Evolutionary conservation across 35 echinoderm and acorn worm genomes (phyloP), one percentile per base, ranked within the genome.

Genomic region (Nesometra sesokonis): DNA sequence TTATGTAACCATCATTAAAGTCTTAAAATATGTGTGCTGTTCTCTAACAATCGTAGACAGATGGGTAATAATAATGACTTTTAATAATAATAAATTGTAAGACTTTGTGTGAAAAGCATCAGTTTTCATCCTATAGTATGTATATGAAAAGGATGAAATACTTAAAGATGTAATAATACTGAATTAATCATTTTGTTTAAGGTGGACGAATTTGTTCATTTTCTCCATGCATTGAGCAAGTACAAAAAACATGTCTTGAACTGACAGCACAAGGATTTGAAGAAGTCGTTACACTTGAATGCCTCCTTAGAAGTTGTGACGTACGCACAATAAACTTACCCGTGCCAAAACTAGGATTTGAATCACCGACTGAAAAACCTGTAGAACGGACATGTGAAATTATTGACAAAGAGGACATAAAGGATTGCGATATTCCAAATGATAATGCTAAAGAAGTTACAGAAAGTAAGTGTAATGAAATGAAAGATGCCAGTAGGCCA

Each of bases 171-270:
- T n/a, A n/a, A n/a, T n/a, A 43, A 4, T 43, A 43, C 38, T 43
- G 38, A 7, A 43, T 15, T 43, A 43, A 43, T 43, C 4, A 7
- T 43, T 43, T 43, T 43, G 4, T 43, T 43, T 43, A 43, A 94
- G 96, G 96, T 81, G 96, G 96, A 5, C 89, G 93, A 80, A 92
- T 99, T 38, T 99, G 96, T 46, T 94, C 96, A 29, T 99, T 99
- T 43, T 99, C 96, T 43, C 96, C 96, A 40, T 99, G 96, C 85
- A 99, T 99, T 90, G 96, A 99, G 78, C 96, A 99, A 82, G 96
- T 92, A 13, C 96, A 99, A 80, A 83, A 84, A 34, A 93, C 88
- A 31, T 94, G 96, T 34, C 21, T 90, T 29, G 85, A 86, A 76
- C 82, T 99, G 21, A 33, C 77, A 8, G 36, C 36, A 5, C 47